Evolutionary conservation across 2,888 invertebrate species (phyloP).

Genomic region (Gryllus longicercus): DNA sequence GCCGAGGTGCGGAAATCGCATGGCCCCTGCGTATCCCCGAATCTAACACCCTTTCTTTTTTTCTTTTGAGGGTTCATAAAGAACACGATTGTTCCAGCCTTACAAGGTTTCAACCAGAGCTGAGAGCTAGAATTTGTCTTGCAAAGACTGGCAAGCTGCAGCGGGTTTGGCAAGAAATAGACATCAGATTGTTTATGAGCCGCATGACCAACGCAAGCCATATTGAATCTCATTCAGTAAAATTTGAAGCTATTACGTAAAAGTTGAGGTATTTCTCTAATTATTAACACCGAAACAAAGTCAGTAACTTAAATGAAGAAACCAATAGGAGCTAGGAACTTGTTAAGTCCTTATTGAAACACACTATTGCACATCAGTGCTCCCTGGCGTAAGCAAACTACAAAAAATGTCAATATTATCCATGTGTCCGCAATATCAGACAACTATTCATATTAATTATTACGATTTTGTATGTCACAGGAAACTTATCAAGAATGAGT

Average conservation of each 20-base stretch:
- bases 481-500: too few relatives aligned
- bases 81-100: neutral
- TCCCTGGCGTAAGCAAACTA: too few relatives aligned
- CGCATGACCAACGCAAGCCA: neutral
- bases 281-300: neutral
- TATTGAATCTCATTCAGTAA: neutral
- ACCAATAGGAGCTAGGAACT: neutral
- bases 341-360: neutral
- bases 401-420: too few relatives aligned
- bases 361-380: too few relatives aligned
- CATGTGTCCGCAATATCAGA: too few relatives aligned
- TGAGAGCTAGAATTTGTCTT: neutral
- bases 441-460: too few relatives aligned
- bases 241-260: neutral
- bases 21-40: neutral
- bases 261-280: neutral
- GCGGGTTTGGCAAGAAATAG: neutral
- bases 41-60: neutral
- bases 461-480: too few relatives aligned
- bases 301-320: neutral
- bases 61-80: neutral
- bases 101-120: neutral
- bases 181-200: neutral
- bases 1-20: neutral
- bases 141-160: neutral